Base-by-base conservation (phyloP, 2,113 vertebrate genomes). In the Microcebus ravelobensis region DNA sequence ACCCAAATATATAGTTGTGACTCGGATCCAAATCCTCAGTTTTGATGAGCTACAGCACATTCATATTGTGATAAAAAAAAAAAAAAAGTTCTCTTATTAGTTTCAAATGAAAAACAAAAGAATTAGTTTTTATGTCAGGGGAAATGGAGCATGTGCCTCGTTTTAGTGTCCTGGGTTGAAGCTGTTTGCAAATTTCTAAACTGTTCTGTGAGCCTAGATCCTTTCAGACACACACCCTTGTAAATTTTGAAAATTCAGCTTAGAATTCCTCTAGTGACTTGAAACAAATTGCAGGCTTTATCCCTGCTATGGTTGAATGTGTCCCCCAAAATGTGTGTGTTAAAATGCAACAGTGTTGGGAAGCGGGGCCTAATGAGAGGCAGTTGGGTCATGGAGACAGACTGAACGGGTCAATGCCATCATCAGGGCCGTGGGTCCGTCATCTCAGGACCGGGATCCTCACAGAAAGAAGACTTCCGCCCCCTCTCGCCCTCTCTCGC, bases 1-100 rank as follows among this genome's bases (percentile, higher is more conserved):
- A 99, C 48, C 99, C 99, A 97, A 99, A 97, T 92, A 99, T 96
- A 94, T 99, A 99, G 97, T 99, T 99, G 95, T 98, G 98, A 74
- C 96, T 96, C 90, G 98, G 98, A 96, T 98, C 98, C 98, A 99
- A 96, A 96, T 99, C 98, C 5, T 96, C 95, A 25, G 99, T 99
- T 98, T 99, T 99, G 96, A 98, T 91, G 71, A 99, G 98, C 99
- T 99, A 97, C 39, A 96, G 97, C 81, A 90, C 0, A 94, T 92
- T 80, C 21, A 97, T 76, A 95, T 59, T 67, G 87, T 73, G 52
- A 45, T 50, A 39, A 84, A 70, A 10, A 9, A 80, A 45, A 79
- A 79, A 29, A 61, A 27, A 71, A 1, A 2, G 52, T 42, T 31
- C 36, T 18, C 39, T 34, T 39, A 27, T 95, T 84, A 90, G 74